Evolutionary conservation across 1,140 invertebrate species (phyloP), one percentile per base, ranked within the genome.

Genomic region (Lepidurus couesii): DNA sequence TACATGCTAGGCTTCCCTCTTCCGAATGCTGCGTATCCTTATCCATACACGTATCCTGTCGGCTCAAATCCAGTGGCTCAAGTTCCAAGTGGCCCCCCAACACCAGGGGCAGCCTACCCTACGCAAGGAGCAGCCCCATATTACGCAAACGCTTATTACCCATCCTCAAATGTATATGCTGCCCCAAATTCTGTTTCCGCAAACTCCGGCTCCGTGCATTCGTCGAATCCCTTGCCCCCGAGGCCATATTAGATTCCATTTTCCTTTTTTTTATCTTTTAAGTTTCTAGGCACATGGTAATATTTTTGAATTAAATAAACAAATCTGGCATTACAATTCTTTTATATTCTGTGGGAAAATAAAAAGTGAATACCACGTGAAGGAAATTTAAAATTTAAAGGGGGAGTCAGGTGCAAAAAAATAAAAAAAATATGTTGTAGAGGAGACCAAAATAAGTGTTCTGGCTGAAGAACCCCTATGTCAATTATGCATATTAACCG

Each of bases 1-100:
- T 65, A 65, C 53, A 65, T 65, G 53, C 21, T 65, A 65, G 53
- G 53, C 6, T 65, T 65, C 21, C 53, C 53, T 65, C 21, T 65
- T 7, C 53, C 53, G 9, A 65, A 65, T 21, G 53, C 53, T 16
- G 16, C 53, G 16, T 65, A 65, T 65, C 53, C 53, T 21, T 65
- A 65, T 65, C 53, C 53, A 7, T 65, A 65, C 13, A 21, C 53
- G 21, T 65, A 65, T 65, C 53, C 53, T 65, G 53, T 65, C 16
- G 53, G 53, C 6, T 7, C 53, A 9, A 65, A 65, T 16, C 53
- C 53, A 65, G 53, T 16, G 8, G 16, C 53, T 21, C 53, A 13
- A 13, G 53, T 65, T 65, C 53, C 53, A 65, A 21, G 53, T 16
- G 53, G 16, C 7, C 53, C 53, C 16, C 13, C 53, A n/a, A 21